Conservation (phyloP, 2,888 invertebrate genomes). For the Hypselothyrea guttata region DNA sequence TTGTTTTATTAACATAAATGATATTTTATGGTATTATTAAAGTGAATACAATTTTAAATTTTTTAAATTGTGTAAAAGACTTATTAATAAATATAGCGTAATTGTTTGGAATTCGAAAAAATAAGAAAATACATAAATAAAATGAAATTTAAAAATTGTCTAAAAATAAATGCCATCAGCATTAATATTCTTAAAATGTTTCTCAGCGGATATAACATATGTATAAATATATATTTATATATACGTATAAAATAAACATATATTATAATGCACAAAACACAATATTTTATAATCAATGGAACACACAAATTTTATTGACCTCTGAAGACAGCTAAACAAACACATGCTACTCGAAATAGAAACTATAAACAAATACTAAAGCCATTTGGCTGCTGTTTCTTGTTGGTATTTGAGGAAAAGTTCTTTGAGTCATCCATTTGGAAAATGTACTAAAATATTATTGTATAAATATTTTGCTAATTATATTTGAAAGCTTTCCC, state of each 20-base stretch:
- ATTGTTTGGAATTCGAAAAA: conserved; percentile 7
- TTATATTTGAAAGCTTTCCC: conserved; percentile 25
- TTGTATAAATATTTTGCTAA: conserved; percentile 15
- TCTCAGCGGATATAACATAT: neutral
- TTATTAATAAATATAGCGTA: too few relatives aligned
- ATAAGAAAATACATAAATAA: neutral
- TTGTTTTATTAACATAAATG: too few relatives aligned
- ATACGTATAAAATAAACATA: neutral
- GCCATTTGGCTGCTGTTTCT: conserved; percentile 1
- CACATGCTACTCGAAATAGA: conserved; percentile 4
- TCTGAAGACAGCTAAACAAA: conserved; percentile 19
- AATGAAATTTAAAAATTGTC: neutral
- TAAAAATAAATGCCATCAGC: conserved; percentile 1
- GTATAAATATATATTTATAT: neutral
- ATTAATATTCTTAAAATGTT: too few relatives aligned
- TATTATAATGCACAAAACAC: conserved; percentile 8
- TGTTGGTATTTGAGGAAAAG: conserved; percentile 16
- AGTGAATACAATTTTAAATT: conserved; percentile 29
- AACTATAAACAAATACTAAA: conserved; percentile 24
- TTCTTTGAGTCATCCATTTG: conserved; percentile 27
- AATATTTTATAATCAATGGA: conserved; percentile 18
- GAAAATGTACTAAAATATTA: conserved; percentile 24
- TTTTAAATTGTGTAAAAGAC: too few relatives aligned
- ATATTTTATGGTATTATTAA: conserved; percentile 53
- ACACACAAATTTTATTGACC: conserved; percentile 23